Conservation (phyloP, 2,113 vertebrate genomes). For the Pangasianodon gigas region DNA sequence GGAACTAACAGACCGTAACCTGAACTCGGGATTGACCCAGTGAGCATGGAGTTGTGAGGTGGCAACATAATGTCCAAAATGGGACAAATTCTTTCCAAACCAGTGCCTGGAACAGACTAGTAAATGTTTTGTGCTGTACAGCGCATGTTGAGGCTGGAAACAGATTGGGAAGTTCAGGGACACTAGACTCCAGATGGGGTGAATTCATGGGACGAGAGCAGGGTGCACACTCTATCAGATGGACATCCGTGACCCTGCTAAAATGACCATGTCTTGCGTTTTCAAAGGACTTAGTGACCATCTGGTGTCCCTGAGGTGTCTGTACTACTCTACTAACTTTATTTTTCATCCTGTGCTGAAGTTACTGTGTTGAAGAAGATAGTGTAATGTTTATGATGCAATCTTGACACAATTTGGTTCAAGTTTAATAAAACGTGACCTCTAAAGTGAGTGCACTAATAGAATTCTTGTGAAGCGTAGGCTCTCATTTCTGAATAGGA, state of each 20-base stretch:
- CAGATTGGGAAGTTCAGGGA: constrained; percentile 46
- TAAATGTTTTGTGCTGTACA: constrained; percentile 3
- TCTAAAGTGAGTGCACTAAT: neutral
- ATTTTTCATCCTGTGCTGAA: constrained; percentile 30
- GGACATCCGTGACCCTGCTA: constrained; percentile 42
- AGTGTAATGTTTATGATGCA: constrained; percentile 38
- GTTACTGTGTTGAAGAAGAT: constrained; percentile 1
- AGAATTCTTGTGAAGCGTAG: neutral
- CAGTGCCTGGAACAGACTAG: neutral
- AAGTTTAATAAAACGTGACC: neutral
- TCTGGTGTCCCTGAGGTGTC: constrained; percentile 53
- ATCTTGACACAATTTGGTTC: constrained; percentile 22
- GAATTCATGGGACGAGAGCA: neutral
- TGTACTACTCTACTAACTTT: constrained; percentile 42
- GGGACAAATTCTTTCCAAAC: constrained; percentile 25
- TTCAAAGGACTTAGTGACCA: constrained; percentile 49
- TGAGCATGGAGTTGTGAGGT: neutral
- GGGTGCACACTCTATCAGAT: constrained; percentile 31
- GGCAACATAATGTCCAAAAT: neutral
- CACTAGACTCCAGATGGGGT: constrained; percentile 46
- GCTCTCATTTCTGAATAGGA: neutral
- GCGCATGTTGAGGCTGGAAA: constrained; percentile 7
- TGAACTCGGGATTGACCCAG: neutral
- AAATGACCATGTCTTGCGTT: constrained; percentile 42
- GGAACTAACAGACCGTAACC: neutral